Conservation (phyloP, 2,888 invertebrate species). For the Tryphoninae sp. region DNA sequence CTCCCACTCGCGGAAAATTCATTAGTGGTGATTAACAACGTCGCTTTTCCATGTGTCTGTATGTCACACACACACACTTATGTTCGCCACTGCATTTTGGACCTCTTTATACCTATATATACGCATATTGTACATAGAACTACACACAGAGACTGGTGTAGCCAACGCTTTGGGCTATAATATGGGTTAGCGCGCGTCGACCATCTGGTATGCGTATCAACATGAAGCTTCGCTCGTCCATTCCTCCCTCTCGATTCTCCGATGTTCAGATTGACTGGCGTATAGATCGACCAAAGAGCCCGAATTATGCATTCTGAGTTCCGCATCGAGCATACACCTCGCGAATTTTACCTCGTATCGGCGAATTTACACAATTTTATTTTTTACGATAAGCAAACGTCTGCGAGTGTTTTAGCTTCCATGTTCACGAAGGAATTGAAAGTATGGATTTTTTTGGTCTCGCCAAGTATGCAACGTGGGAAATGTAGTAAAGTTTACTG, state of each 20-base stretch:
- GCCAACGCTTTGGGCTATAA: conserved; percentile 29
- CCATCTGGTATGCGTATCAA: conserved; percentile 9
- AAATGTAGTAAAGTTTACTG: no score
- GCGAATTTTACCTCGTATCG: no score
- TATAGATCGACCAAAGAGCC: not conserved
- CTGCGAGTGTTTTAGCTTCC: no score
- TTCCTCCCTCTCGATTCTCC: not conserved
- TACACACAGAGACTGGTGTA: conserved; percentile 26
- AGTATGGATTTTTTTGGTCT: no score
- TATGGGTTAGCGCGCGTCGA: conserved; percentile 15
- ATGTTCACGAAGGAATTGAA: no score
- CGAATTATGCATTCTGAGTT: not conserved
- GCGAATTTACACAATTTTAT: no score
- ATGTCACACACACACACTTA: not conserved
- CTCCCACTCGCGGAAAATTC: conserved; percentile 67
- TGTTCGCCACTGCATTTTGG: no score
- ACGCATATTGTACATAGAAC: no score
- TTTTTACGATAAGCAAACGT: no score
- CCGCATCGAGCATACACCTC: no score
- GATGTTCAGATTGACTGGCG: conserved; percentile 13
- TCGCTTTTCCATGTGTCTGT: conserved; percentile 35
- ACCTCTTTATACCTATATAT: no score
- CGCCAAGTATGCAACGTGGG: no score
- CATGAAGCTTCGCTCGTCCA: not conserved
- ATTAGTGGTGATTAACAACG: conserved; percentile 67